phyloP scores from a whole-genome alignment of 2,113 vertebrate species.

The Scartelaos histophorus region DNA sequence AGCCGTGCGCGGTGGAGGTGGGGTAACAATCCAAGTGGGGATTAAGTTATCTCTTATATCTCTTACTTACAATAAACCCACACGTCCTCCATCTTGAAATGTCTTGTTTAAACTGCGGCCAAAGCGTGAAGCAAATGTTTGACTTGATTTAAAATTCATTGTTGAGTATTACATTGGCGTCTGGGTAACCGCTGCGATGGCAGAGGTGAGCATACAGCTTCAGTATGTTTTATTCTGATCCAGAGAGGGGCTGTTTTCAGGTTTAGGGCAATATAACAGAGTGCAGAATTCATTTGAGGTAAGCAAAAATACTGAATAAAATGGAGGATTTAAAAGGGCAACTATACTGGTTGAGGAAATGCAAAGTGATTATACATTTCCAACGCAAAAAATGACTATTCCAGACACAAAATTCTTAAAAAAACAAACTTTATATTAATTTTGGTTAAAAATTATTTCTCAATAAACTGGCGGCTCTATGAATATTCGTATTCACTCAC shows the following conservation, averaged over 20 bases:
- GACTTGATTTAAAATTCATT: slow-evolving; percentile 80
- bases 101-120: slow-evolving; percentile 78
- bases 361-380: neutral
- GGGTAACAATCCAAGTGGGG: slow-evolving; percentile 76
- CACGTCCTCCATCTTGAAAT: slow-evolving; percentile 76
- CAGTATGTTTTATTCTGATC: slow-evolving; percentile 63
- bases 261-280: neutral
- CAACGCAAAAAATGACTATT: too few relatives aligned
- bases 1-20: slow-evolving; percentile 67
- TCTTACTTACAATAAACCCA: slow-evolving; percentile 81
- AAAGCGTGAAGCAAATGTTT: slow-evolving; percentile 79
- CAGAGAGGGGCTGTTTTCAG: slow-evolving; percentile 42
- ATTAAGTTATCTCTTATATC: slow-evolving; percentile 80
- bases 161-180: slow-evolving; percentile 70
- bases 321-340: neutral
- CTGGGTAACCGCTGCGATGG: slow-evolving; percentile 63
- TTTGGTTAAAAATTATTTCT: too few relatives aligned
- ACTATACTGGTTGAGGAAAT: neutral
- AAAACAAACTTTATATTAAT: too few relatives aligned
- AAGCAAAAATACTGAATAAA: neutral
- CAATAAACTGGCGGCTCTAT: too few relatives aligned
- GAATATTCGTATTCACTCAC: too few relatives aligned
- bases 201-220: slow-evolving; percentile 63
- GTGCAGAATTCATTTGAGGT: neutral
- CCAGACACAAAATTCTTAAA: too few relatives aligned